phyloP scores from a whole-genome alignment of 1,140 invertebrate genomes.

The Aphidius gifuensis region DNA sequence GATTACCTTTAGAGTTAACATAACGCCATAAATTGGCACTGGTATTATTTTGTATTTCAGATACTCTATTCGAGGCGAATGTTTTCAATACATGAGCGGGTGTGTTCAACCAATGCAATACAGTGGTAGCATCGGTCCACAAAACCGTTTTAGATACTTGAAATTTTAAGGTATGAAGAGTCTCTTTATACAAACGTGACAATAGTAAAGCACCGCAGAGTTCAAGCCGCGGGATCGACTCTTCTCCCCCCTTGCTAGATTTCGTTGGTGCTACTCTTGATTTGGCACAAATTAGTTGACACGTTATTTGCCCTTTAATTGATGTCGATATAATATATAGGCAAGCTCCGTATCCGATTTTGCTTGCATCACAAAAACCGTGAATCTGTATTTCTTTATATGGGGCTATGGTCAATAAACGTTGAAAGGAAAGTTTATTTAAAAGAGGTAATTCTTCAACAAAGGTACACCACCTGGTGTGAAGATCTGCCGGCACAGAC shows the following conservation, averaged over 20 bases:
- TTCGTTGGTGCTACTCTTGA: conserved; percentile 21
- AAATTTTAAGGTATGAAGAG: no score
- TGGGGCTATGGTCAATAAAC: conserved; percentile 6
- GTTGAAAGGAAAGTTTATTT: conserved; percentile 23
- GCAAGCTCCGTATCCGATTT: conserved; percentile 23
- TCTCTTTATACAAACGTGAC: no score
- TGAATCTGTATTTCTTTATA: conserved; percentile 24
- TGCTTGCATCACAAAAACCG: conserved; percentile 33
- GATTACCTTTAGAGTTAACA: conserved; percentile 36
- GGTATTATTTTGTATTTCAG: conserved; percentile 35
- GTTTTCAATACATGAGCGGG: conserved; percentile 7
- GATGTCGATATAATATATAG: neutral
- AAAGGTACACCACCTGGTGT: conserved; percentile 28
- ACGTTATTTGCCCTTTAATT: neutral
- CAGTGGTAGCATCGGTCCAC: conserved; percentile 30
- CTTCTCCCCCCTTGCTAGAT: no score
- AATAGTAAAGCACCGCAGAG: no score
- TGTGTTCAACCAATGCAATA: conserved; percentile 25
- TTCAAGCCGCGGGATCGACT: no score
- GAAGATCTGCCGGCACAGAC: conserved; percentile 21
- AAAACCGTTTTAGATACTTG: no score
- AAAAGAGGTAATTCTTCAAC: conserved; percentile 20
- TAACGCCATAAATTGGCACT: conserved; percentile 32
- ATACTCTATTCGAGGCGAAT: conserved; percentile 23
- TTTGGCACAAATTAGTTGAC: conserved; percentile 19